phyloP scores from a whole-genome alignment of 2,888 invertebrate genomes.

The Euproctis similis region DNA sequence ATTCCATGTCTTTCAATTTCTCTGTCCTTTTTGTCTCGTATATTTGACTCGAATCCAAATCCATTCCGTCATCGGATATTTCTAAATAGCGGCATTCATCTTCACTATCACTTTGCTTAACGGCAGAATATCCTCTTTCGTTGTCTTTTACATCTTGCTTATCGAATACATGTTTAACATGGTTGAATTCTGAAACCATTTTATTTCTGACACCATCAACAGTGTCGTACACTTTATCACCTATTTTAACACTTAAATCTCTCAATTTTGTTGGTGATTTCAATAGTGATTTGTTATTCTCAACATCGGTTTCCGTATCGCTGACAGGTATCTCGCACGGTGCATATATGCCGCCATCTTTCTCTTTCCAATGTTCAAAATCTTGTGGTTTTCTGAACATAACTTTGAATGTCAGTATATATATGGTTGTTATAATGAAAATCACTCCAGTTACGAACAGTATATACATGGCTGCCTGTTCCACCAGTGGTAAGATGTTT shows the following conservation, averaged over 20 bases:
- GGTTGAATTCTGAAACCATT: conserved; percentile 32
- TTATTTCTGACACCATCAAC: conserved; percentile 46
- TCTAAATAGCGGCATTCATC: conserved; percentile 60
- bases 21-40: conserved; percentile 23
- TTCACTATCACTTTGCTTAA: conserved; percentile 50
- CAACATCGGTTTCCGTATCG: conserved; percentile 38
- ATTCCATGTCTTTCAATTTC: conserved; percentile 29
- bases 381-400: conserved; percentile 37
- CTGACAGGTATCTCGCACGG: conserved; percentile 57
- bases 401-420: conserved; percentile 60
- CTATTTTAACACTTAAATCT: conserved; percentile 42
- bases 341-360: conserved; percentile 40
- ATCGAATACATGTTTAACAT: conserved; percentile 44
- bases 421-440: conserved; percentile 67
- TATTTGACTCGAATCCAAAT: conserved; percentile 15
- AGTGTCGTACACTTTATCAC: conserved; percentile 54
- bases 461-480: conserved; percentile 72
- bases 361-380: conserved; percentile 27
- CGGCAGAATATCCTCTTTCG: conserved; percentile 33
- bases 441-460: conserved; percentile 68
- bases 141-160: conserved; percentile 29
- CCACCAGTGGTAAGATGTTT: conserved; percentile 80
- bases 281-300: conserved; percentile 20
- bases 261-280: conserved; percentile 39
- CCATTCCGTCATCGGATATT: conserved; percentile 61